These are phyloP conservation scores for Linurgus olivaceus DNA, from an alignment of 2,797 vertebrate genomes.

Conservation along the genomic window DNA sequence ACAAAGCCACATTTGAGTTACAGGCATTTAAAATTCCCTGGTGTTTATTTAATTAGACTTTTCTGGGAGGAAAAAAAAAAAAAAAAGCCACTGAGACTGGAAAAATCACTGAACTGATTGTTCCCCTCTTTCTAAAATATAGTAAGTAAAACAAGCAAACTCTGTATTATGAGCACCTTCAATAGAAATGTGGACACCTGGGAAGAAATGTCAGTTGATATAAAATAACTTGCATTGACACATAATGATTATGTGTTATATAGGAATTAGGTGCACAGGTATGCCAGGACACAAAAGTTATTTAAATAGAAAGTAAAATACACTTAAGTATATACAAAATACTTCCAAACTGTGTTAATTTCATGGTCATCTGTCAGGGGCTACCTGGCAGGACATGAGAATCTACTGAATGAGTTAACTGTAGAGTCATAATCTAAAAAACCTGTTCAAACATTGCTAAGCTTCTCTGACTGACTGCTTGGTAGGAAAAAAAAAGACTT, in stretches of 20 bases:
- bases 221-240: not conserved
- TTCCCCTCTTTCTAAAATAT: not conserved
- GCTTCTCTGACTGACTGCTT: not conserved
- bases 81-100: not conserved
- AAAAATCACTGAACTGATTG: not conserved
- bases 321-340: not conserved
- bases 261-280: not conserved
- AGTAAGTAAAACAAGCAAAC: not conserved
- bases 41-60: not conserved
- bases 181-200: not conserved
- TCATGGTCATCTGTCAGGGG: constrained; percentile 13
- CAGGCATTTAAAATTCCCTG: not conserved
- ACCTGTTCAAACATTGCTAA: constrained; percentile 22
- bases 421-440: constrained; percentile 32
- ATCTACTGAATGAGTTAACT: constrained; percentile 3
- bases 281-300: not conserved
- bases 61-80: not conserved
- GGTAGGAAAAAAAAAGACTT: not conserved
- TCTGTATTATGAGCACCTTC: not conserved
- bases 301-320: not conserved
- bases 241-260: not conserved
- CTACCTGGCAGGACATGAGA: not conserved
- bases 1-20: not conserved
- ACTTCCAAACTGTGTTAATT: constrained; percentile 4
- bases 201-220: not conserved